Base-by-base conservation (phyloP, 2,113 vertebrate genomes). In the Rhagologus leucostigma region DNA sequence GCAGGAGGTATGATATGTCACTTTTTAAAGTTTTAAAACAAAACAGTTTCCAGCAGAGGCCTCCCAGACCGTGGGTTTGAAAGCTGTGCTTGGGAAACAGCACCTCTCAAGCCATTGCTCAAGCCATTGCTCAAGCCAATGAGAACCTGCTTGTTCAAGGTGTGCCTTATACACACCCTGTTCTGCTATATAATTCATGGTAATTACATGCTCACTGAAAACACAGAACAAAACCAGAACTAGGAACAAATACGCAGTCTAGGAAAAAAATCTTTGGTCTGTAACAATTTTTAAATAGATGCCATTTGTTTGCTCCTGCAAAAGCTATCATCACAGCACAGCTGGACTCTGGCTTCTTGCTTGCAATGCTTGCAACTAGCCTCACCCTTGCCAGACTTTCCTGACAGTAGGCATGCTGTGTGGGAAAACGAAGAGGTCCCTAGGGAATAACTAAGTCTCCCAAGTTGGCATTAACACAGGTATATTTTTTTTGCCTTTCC, bases 171-270 rank as follows among this genome's bases (percentile, higher is more conserved):
- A 91, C 97, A 97, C 89, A 96, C 96, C 94, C 95, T 97, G 87
- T 98, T 97, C 97, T 98, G 96, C 96, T 95, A 21, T 90, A 95
- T 97, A 97, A 97, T 93, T 97, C 94, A 96, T 96, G 83, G 86
- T 96, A 96, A 97, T 98, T 95, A 94, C 55, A 91, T 47, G 94
- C 82, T 95, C 21, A 1, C 62, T 93, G 78, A 96, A 96, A 83
- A 95, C 83, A 90, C 70, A 83, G 87, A 92, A 59, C 90, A 95
- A 96, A 93, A 89, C 92, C 84, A 73, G 94, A 97, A 97, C 93
- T 88, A 94, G 82, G 91, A 93, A 90, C 71, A 96, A 90, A 95
- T 42, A 82, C 50, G 73, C 81, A 93, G 67, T 67, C 70, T 84
- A 83, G 32, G 62, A 8, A 57, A 82, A 71, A 53, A 39, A 11